A percentile compares a stretch with the other conserved stretches of the same genome.
Conservation (phyloP, 2,797 vertebrate species). For the Anableps anableps region DNA sequence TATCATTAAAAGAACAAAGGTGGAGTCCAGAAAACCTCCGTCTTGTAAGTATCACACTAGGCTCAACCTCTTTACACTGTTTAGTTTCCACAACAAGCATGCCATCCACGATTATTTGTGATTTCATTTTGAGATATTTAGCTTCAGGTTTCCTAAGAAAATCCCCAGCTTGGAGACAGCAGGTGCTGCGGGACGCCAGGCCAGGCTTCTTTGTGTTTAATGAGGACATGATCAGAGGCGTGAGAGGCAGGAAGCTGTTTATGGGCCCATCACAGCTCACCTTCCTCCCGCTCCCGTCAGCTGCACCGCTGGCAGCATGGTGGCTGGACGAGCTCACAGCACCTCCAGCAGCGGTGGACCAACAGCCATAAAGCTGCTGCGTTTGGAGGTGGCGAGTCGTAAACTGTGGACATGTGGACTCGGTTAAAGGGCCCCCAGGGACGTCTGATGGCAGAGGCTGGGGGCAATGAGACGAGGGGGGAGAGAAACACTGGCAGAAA, state of each 20-base stretch:
- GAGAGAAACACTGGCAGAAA: conserved; percentile 43
- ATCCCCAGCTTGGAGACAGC: conserved; percentile 49
- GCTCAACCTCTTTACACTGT: conserved; percentile 50
- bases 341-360: conserved; percentile 60
- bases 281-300: conserved; percentile 46
- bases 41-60: conserved; percentile 3
- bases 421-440: conserved; percentile 60
- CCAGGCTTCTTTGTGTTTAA: conserved; percentile 13
- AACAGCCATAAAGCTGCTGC: conserved; percentile 56
- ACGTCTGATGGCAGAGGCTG: conserved; percentile 43
- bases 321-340: conserved; percentile 35
- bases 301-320: conserved; percentile 33
- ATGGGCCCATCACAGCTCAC: conserved; percentile 68
- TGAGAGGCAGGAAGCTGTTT: conserved; percentile 75
- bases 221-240: conserved; percentile 72
- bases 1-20: conserved; percentile 77
- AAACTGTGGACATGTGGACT: conserved; percentile 67
- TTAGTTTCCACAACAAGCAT: conserved; percentile 15
- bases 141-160: background rate
- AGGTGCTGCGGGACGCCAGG: conserved; percentile 58
- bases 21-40: conserved; percentile 42
- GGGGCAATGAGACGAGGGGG: background rate
- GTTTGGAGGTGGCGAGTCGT: conserved; percentile 71
- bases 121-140: background rate
- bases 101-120: background rate